phyloP scores from a whole-genome alignment of 2,113 vertebrate species.

The Chiloscyllium plagiosum region DNA sequence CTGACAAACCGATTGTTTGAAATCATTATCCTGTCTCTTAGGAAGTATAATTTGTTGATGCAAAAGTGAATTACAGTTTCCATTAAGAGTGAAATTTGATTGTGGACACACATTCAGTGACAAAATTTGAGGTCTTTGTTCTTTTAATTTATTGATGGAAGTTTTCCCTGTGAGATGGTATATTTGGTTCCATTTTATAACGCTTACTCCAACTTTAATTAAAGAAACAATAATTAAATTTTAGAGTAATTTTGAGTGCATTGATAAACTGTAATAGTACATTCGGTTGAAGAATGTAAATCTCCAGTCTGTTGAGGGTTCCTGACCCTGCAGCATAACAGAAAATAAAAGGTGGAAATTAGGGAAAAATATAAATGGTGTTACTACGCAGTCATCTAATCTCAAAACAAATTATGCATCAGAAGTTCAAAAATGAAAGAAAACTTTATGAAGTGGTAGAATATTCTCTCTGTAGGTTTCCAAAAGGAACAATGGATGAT shows the following conservation, averaged over 20 bases:
- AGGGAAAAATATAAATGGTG: background rate
- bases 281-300: background rate
- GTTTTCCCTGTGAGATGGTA: background rate
- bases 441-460: background rate
- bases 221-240: background rate
- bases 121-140: background rate
- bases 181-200: background rate
- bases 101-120: background rate
- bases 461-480: background rate
- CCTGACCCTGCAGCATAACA: background rate
- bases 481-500: background rate
- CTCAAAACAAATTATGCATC: background rate
- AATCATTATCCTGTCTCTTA: background rate
- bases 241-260: background rate
- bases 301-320: background rate
- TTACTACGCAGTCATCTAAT: background rate
- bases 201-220: background rate
- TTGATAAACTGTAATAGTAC: background rate
- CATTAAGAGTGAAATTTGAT: background rate
- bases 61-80: background rate
- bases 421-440: background rate
- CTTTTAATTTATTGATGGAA: background rate
- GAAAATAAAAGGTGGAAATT: background rate
- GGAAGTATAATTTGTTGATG: background rate
- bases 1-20: background rate